These are phyloP conservation scores for Xiphias gladius DNA, from an alignment of 2,113 vertebrate species.

Conservation along the genomic window DNA sequence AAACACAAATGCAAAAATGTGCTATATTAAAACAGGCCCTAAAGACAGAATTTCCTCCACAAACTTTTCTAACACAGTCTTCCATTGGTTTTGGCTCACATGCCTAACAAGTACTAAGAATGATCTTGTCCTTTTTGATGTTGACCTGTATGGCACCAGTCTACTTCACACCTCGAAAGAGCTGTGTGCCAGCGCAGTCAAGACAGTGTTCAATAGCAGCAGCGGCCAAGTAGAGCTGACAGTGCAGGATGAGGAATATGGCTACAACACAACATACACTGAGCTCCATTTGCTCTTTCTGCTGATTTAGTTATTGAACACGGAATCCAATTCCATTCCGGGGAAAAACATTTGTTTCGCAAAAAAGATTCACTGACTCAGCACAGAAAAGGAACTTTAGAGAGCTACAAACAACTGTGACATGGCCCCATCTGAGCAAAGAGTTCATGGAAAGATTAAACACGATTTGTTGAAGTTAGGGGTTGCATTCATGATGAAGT, in stretches of 20 bases:
- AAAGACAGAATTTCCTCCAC: background rate
- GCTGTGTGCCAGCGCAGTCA: slow-evolving; percentile 34
- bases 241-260: slow-evolving; percentile 52
- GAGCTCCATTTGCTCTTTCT: slow-evolving; percentile 58
- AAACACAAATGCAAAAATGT: background rate
- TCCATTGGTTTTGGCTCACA: background rate
- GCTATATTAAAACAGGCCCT: background rate
- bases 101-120: slow-evolving; percentile 23
- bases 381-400: slow-evolving; percentile 19
- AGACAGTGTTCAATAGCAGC: slow-evolving; percentile 49
- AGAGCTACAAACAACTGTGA: slow-evolving; percentile 24
- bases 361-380: slow-evolving; percentile 49
- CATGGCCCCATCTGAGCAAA: slow-evolving; percentile 4
- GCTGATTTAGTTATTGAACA: slow-evolving; percentile 61
- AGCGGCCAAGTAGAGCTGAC: slow-evolving; percentile 54
- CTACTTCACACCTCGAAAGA: slow-evolving; percentile 60
- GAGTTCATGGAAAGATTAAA: background rate
- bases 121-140: slow-evolving; percentile 27
- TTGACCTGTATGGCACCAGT: slow-evolving; percentile 49
- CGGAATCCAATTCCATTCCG: slow-evolving; percentile 58
- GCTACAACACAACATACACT: slow-evolving; percentile 50
- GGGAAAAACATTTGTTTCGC: slow-evolving; percentile 55
- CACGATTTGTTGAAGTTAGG: background rate
- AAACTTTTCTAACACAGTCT: slow-evolving; percentile 2
- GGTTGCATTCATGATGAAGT: background rate